Evolutionary conservation across 2,888 invertebrate genomes (phyloP).

Genomic region (Leptogaster cylindrica): DNA sequence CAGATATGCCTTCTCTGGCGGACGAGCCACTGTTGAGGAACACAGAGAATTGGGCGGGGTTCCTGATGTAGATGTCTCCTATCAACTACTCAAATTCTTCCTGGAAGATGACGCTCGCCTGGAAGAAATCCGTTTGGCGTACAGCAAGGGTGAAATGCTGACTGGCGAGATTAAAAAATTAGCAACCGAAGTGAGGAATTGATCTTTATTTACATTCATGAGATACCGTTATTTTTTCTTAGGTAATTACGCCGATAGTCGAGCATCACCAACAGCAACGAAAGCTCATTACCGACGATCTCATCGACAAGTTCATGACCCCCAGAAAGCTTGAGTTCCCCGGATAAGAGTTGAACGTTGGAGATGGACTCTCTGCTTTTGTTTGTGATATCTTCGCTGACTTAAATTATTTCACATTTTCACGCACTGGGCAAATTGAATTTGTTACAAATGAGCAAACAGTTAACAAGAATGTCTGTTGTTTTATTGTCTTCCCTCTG

Average conservation of each 20-base stretch:
- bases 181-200: constrained; percentile 70
- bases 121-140: constrained; percentile 68
- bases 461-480: too few relatives aligned
- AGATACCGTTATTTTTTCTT: constrained; percentile 7
- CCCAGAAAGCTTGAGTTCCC: constrained; percentile 75
- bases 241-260: constrained; percentile 76
- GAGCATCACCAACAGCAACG: constrained; percentile 82
- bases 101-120: constrained; percentile 89
- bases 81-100: constrained; percentile 93
- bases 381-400: constrained; percentile 17
- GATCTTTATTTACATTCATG: background rate
- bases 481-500: too few relatives aligned
- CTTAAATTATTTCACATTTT: constrained; percentile 7
- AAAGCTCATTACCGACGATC: constrained; percentile 82
- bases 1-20: constrained; percentile 98
- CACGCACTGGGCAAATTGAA: constrained; percentile 1
- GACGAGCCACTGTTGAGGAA: constrained; percentile 90
- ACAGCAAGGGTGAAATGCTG: constrained; percentile 76
- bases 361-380: background rate
- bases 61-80: constrained; percentile 94
- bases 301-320: constrained; percentile 82
- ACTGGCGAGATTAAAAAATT: constrained; percentile 95
- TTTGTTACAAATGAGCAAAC: constrained; percentile 16
- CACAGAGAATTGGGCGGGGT: constrained; percentile 91
- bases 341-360: constrained; percentile 47